These are phyloP conservation scores for Plemyria rubiginata DNA, from an alignment of 2,888 invertebrate genomes.

Conservation along the genomic window DNA sequence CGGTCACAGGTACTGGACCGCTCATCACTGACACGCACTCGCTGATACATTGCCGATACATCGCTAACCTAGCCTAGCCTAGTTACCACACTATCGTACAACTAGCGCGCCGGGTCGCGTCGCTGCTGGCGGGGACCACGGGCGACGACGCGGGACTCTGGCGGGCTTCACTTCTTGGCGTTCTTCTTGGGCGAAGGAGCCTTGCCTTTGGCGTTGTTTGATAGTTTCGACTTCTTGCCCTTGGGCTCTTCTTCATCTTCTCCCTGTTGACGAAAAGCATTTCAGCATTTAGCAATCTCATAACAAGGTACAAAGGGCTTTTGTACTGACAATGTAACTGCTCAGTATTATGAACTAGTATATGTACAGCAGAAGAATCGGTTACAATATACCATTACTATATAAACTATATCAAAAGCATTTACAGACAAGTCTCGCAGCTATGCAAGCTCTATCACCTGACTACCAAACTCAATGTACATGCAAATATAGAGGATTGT, in stretches of 20 bases:
- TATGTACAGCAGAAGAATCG: not conserved
- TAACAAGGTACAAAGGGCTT: not conserved
- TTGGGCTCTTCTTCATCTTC: slow-evolving; percentile 92
- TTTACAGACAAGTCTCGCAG: not conserved
- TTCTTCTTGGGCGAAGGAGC: slow-evolving; percentile 89
- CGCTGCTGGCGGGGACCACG: slow-evolving; percentile 38
- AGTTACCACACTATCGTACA: slow-evolving; percentile 72
- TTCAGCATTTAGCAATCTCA: not conserved
- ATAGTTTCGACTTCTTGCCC: slow-evolving; percentile 91
- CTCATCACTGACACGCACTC: slow-evolving; percentile 59
- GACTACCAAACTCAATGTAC: not conserved
- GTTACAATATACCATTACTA: not conserved
- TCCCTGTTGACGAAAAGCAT: slow-evolving; percentile 67
- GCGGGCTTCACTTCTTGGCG: slow-evolving; percentile 80
- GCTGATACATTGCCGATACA: slow-evolving; percentile 61
- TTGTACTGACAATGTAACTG: not conserved
- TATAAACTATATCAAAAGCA: not conserved
- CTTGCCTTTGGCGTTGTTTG: slow-evolving; percentile 89
- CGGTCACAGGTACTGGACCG: slow-evolving; percentile 59
- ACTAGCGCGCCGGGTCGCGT: slow-evolving; percentile 49
- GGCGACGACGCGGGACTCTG: slow-evolving; percentile 40
- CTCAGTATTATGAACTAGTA: too few species aligned
- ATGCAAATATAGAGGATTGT: slow-evolving; percentile 15
- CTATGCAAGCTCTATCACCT: not conserved
- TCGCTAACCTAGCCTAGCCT: slow-evolving; percentile 78